Evolutionary conservation across 23 tunicate genomes (phyloP), one percentile per base, ranked within the genome.

Genomic region (Botrylloides violaceus): DNA sequence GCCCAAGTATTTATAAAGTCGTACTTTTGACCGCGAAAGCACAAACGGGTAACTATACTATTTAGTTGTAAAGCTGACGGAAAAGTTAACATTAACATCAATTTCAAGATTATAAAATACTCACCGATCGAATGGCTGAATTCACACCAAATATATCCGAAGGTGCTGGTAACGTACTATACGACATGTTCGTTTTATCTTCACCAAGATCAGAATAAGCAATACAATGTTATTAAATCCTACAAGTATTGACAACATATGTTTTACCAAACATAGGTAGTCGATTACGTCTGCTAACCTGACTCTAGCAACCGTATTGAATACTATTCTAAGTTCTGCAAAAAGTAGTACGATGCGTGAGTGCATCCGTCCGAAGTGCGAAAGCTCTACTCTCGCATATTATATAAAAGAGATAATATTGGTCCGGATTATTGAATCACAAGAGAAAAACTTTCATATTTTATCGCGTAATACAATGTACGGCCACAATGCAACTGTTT

Each of bases 151-250:
- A 43, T n/a, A 68, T 18, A 20, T 68, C 74, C 36, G 37, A 19
- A 19, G 74, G 74, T 12, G 74, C 74, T 12, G 74, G 57, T 43
- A 68, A 26, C 56, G 74, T 68, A 6, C 74, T 26, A 56, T 68
- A 68, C 59, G 58, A 37, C 74, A 68, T 2, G 21, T n/a, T 60
- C 53, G 9, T 43, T 43, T 43, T 9, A 15, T 43, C 15, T n/a
- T n/a, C n/a, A n/a, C n/a, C n/a, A n/a, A n/a, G n/a, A n/a, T n/a
- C n/a, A n/a, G n/a, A n/a, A n/a, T n/a, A n/a, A n/a, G n/a, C n/a
- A n/a, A n/a, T n/a, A n/a, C n/a, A n/a, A n/a, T n/a, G n/a, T n/a
- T n/a, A n/a, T n/a, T n/a, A n/a, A n/a, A n/a, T n/a, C n/a, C n/a
- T n/a, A n/a, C n/a, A n/a, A n/a, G n/a, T n/a, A n/a, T n/a, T n/a